A percentile compares a stretch with the other conserved stretches of the same genome.
phyloP scores from a whole-genome alignment of 2,888 invertebrate genomes.

The Unio pictorum region DNA sequence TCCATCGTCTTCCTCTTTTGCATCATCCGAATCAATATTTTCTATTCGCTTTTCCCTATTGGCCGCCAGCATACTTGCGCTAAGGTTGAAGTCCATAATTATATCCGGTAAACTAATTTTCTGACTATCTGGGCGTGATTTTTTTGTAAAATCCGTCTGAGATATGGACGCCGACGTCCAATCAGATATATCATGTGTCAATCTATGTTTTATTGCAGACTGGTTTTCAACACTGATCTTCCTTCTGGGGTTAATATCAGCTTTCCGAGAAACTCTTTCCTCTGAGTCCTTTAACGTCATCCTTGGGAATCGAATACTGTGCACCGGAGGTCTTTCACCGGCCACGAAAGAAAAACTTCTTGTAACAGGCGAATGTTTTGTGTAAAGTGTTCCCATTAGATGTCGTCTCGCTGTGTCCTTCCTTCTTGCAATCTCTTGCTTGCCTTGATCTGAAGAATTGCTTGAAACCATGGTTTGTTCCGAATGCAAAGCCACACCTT shows the following conservation, averaged over 20 bases:
- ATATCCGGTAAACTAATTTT: constrained; percentile 40
- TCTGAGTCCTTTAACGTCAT: constrained; percentile 11
- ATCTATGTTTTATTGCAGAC: too few relatives aligned
- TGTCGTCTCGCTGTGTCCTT: constrained; percentile 38
- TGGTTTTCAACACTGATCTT: too few relatives aligned
- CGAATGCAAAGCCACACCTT: too few relatives aligned
- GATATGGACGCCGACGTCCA: too few relatives aligned
- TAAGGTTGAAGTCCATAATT: constrained; percentile 37
- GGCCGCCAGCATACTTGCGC: constrained; percentile 11
- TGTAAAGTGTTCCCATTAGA: constrained; percentile 35
- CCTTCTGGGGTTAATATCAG: too few relatives aligned
- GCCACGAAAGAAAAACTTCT: constrained; percentile 36
- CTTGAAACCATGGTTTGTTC: too few relatives aligned
- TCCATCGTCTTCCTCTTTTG: constrained; percentile 19
- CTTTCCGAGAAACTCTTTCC: neutral
- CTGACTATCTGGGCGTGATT: constrained; percentile 8
- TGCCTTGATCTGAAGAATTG: neutral
- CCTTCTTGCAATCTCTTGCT: constrained; percentile 11
- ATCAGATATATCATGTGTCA: too few relatives aligned
- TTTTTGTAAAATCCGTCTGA: too few relatives aligned
- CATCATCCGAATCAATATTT: neutral
- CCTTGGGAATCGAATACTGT: constrained; percentile 20
- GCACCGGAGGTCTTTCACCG: constrained; percentile 22
- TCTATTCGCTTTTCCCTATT: constrained; percentile 1
- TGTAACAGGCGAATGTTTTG: constrained; percentile 30